These are phyloP conservation scores for Oreochromis tanganicae DNA, from an alignment of 2,113 vertebrate species.

Conservation along the genomic window DNA sequence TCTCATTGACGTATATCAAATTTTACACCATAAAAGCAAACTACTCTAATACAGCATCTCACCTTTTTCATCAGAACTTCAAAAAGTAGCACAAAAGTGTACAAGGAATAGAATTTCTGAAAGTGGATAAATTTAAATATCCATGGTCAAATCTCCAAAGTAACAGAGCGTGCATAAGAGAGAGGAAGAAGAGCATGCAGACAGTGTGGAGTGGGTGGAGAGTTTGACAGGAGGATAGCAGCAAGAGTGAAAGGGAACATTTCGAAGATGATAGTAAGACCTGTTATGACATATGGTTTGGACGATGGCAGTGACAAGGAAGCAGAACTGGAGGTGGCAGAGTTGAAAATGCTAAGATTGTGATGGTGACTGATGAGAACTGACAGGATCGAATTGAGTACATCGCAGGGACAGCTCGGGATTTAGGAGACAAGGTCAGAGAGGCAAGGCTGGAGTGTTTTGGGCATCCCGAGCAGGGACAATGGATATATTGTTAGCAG, in stretches of 20 bases:
- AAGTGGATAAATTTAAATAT: rapidly evolving
- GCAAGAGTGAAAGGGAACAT: not conserved
- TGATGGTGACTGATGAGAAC: not conserved
- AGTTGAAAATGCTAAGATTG: not conserved
- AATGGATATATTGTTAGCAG: not conserved
- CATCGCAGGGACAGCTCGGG: not conserved
- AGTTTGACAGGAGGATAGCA: not conserved
- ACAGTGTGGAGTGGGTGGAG: not conserved
- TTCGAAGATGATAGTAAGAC: not conserved
- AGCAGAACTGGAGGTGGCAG: not conserved
- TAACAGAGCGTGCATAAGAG: not conserved
- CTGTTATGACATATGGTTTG: not conserved
- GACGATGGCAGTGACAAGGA: not conserved
- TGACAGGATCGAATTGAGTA: rapidly evolving
- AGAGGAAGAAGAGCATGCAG: not conserved
- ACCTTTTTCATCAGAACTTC: not conserved
- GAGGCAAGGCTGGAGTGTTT: not conserved
- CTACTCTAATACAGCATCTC: not conserved
- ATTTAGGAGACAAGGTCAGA: not conserved
- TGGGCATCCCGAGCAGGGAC: not conserved
- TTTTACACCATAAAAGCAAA: not conserved
- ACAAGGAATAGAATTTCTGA: not conserved
- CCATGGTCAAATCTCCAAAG: not conserved
- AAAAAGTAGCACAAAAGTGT: not conserved
- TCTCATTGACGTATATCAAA: not conserved